Evolutionary conservation across 2,888 invertebrate species (phyloP), one percentile per base, ranked within the genome.

Genomic region (Phengaris arion): DNA sequence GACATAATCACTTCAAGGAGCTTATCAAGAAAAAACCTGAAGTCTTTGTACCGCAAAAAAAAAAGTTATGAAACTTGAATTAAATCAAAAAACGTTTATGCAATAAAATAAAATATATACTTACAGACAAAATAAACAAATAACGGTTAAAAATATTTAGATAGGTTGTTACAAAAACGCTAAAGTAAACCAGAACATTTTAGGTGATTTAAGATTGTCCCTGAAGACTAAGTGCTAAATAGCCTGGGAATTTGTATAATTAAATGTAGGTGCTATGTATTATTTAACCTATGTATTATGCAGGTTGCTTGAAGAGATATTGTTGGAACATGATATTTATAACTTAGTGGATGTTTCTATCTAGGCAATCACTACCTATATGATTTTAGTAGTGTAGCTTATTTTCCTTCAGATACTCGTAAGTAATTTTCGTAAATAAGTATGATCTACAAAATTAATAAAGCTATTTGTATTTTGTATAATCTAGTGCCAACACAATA

Each of bases 1-100:
- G 55, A 70, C 75, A 57, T 69, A 75, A 75, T 75, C 75, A 70
- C 70, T 70, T 70, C 54, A 70, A 69, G 55, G 35, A 75, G 75
- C 70, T 75, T 59, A 68, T 48, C 35, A 59, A 72, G 54, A 72
- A 72, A 72, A 52, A 52, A 54, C 72, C 52, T 35, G 52, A 72
- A 72, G 52, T 13, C 72, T 72, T 52, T 72, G 52, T 72, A 13
- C 12, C 7, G 13, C 51, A 22, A 12, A 52, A 54, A 68, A 59
- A 22, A 69, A 69, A 15, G 64, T 64, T 35, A 64, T 35, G 0
- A 64, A 64, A 35, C 64, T 35, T 6, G 64, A 64, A 64, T 64
- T 64, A 35, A 64, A 35, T 64, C 4, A 64, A 64, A 64, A 64
- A 59, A 8, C 59, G 1, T 10, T 22, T 59, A 22, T 22, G 22